A percentile compares a stretch with the other conserved stretches of the same genome.
Evolutionary conservation across 2,113 vertebrate species (phyloP).

Genomic region (Rhagologus leucostigma): DNA sequence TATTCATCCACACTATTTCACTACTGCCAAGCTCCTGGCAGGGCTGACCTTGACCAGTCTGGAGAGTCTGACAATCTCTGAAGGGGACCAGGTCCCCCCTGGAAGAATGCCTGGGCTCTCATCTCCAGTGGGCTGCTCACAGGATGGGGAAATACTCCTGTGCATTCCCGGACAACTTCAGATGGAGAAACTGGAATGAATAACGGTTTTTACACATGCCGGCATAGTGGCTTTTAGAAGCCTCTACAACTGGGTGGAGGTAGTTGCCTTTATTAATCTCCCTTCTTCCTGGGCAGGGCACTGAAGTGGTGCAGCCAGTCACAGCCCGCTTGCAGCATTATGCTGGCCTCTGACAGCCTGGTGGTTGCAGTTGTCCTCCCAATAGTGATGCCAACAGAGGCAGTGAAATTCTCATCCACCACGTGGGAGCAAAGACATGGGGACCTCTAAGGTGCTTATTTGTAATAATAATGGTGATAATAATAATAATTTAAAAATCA

Average conservation of each 20-base stretch:
- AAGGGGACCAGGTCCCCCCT: neutral
- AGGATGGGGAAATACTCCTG: neutral
- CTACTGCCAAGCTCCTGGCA: neutral
- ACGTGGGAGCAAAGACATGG: neutral
- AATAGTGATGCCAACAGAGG: accelerated
- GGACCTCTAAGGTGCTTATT: neutral
- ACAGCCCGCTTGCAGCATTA: neutral
- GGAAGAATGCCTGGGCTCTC: neutral
- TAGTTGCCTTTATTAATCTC: neutral
- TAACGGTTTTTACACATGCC: neutral
- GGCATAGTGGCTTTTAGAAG: neutral
- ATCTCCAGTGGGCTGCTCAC: neutral
- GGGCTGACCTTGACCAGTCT: neutral
- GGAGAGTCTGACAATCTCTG: neutral
- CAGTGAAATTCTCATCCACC: neutral
- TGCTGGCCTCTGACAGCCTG: neutral
- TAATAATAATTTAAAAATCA: neutral
- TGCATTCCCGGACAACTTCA: neutral
- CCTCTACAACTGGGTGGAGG: accelerated
- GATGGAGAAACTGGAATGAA: neutral
- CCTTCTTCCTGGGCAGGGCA: neutral
- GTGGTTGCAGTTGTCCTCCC: neutral
- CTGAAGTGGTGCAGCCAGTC: neutral
- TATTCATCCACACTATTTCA: neutral
- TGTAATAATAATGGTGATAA: too few species aligned